phyloP scores from a whole-genome alignment of 2,797 vertebrate species.

The Poeciliopsis gracilis region DNA sequence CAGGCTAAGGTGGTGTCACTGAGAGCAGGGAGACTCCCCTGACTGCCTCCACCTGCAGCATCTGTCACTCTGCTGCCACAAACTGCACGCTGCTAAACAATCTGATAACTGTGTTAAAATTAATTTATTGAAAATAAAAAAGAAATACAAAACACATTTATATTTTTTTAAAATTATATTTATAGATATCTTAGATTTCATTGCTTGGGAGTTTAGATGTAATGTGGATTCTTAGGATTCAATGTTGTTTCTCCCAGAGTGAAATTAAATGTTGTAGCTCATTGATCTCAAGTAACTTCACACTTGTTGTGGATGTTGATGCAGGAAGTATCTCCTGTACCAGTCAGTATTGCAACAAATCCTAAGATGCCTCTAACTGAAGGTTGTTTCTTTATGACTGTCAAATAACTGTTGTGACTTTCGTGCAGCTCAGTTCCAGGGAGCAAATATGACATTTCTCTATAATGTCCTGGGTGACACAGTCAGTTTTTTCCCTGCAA shows the following conservation, averaged over 20 bases:
- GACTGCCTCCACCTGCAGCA: background rate
- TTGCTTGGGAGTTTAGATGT: background rate
- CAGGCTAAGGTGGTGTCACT: slow-evolving; percentile 31
- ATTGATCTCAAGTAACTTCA: background rate
- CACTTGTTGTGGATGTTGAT: background rate
- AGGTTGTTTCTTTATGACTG: background rate
- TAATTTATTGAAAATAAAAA: background rate
- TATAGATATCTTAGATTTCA: background rate
- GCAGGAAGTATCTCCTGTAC: background rate
- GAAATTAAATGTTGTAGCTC: background rate
- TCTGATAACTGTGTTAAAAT: background rate
- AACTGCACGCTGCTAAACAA: background rate
- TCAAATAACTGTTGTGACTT: background rate
- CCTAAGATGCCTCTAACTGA: background rate
- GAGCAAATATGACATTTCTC: background rate
- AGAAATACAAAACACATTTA: background rate
- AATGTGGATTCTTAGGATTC: background rate
- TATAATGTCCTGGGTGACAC: background rate
- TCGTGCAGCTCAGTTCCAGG: background rate
- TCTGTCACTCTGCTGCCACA: background rate
- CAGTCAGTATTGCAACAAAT: background rate
- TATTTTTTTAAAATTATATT: background rate
- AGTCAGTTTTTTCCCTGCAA: background rate
- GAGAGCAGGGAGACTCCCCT: slow-evolving; percentile 55
- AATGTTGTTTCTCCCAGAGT: background rate